These are phyloP conservation scores for Brachypodius melanocephalos DNA, from an alignment of 2,113 vertebrate genomes.

Conservation along the genomic window DNA sequence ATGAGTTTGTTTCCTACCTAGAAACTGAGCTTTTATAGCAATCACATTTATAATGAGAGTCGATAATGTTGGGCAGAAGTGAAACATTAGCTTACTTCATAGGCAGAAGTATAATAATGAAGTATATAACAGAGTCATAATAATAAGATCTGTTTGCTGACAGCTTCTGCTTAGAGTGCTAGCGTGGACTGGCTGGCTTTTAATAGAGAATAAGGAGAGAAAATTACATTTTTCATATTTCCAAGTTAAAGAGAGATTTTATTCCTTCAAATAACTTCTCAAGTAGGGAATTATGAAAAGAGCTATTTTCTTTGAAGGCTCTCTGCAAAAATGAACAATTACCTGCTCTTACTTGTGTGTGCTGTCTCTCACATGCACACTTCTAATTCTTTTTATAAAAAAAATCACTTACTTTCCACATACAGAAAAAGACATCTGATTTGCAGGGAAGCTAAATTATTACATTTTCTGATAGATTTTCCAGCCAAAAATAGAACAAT, in stretches of 20 bases:
- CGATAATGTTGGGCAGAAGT: slow-evolving; percentile 50
- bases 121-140: slow-evolving; percentile 47
- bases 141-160: slow-evolving; percentile 67
- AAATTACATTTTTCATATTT: slow-evolving; percentile 71
- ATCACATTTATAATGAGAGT: slow-evolving; percentile 58
- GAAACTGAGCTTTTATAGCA: slow-evolving; percentile 9
- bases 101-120: slow-evolving; percentile 57
- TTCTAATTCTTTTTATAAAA: neutral
- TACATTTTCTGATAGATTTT: slow-evolving; percentile 56
- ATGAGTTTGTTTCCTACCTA: neutral
- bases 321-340: slow-evolving; percentile 66
- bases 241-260: slow-evolving; percentile 61
- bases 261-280: slow-evolving; percentile 69
- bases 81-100: slow-evolving; percentile 53
- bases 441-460: slow-evolving; percentile 32
- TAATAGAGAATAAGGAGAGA: slow-evolving; percentile 66
- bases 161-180: slow-evolving; percentile 61
- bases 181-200: slow-evolving; percentile 67
- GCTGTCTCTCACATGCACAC: neutral
- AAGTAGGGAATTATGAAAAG: slow-evolving; percentile 61
- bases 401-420: slow-evolving; percentile 23
- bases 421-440: slow-evolving; percentile 3
- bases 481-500: neutral
- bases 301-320: slow-evolving; percentile 68
- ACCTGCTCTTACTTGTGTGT: neutral